Base-by-base conservation (phyloP, 2,888 invertebrate species). In the Ecliptopera silaceata region DNA sequence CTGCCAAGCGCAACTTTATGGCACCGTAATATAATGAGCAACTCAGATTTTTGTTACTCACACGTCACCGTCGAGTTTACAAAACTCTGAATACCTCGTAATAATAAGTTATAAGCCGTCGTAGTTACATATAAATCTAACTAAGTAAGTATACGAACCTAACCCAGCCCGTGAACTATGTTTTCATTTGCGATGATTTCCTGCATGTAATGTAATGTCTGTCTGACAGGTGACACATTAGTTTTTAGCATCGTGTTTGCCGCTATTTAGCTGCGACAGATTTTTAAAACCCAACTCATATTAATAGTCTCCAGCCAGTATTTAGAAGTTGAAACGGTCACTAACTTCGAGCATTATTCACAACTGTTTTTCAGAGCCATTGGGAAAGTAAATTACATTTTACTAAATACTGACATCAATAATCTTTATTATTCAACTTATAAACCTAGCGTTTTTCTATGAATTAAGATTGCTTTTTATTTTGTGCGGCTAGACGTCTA, bases 291-390 rank as follows among this genome's bases (percentile, higher is more conserved):
- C 36, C 12, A 13, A 13, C 2, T 1, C 32, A 12, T 22, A 6
- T 22, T 12, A 34, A 13, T 20, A 47, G 13, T 26, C 45, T 34
- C 45, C 13, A 41, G 22, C 22, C 22, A 45, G 45, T 18, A 17
- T 45, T 45, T 36, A 10, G 12, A 34, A n/a, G 22, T 47, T 32
- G 32, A 8, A 22, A 15, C 15, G 36, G 22, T 47, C 26, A 26
- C 36, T 36, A 45, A 45, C 32, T 45, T 20, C 32, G 12, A 45
- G 12, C 32, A 34, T 45, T 32, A 44, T 15, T 31, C 20, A n/a
- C 32, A 45, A 34, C 32, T 34, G 32, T 32, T 45, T 45, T 32
- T 29, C 26, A 36, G 15, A 15, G 8, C 36, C 15, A 36, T 36
- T 36, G 15, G 15, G 15, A 36, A 3, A 36, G 36, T 36, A 36